Percentiles rank a stretch among this genome's conserved stretches.
phyloP scores from a whole-genome alignment of 2,113 vertebrate genomes.

The Strigops habroptila region DNA sequence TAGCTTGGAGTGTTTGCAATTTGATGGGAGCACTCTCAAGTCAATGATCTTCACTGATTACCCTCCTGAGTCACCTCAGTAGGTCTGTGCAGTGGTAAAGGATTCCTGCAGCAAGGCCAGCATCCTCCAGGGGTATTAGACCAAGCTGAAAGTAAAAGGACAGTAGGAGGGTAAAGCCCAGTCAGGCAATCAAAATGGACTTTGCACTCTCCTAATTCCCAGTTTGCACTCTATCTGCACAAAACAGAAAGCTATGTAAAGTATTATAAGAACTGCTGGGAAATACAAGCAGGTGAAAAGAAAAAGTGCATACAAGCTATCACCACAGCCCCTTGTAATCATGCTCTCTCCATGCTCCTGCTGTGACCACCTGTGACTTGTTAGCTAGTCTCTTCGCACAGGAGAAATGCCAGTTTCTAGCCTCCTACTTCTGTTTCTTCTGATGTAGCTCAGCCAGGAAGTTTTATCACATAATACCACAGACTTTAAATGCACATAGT shows the following conservation, averaged over 20 bases:
- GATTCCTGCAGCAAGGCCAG: not conserved
- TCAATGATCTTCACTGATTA: not conserved
- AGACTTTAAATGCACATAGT: not conserved
- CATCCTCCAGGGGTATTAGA: not conserved
- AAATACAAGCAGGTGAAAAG: not conserved
- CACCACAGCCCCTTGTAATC: not conserved
- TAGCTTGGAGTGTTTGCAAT: not conserved
- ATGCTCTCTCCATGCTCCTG: not conserved
- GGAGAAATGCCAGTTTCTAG: not conserved
- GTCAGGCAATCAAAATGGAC: conserved; percentile 13
- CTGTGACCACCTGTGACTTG: not conserved
- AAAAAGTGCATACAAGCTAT: not conserved
- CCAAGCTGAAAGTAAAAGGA: not conserved
- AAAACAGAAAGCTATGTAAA: not conserved
- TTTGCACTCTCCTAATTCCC: not conserved
- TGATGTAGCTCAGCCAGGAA: not conserved
- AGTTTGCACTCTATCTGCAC: not conserved
- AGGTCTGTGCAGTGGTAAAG: not conserved
- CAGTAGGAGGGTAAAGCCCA: not conserved
- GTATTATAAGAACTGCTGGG: not conserved
- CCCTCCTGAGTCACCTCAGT: not conserved
- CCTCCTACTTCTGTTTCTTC: not conserved
- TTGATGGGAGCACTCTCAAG: not conserved
- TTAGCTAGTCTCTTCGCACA: not conserved
- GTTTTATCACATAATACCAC: not conserved